Evolutionary conservation across 2,888 invertebrate genomes (phyloP).

Genomic region (Pterobdella sp.): DNA sequence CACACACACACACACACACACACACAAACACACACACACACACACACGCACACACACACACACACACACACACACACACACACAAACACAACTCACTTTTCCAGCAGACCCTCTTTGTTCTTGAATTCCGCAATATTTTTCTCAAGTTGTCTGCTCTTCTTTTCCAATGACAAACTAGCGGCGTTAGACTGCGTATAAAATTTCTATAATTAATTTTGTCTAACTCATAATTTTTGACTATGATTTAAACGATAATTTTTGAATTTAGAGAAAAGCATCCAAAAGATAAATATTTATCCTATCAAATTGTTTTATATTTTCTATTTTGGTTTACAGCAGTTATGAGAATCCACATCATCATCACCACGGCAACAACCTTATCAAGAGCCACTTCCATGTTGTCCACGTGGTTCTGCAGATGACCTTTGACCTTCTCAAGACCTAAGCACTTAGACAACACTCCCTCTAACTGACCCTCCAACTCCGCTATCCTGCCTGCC

Average conservation of each 20-base stretch:
- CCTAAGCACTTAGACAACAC: slow-evolving; percentile 94
- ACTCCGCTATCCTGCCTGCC: slow-evolving; percentile 90
- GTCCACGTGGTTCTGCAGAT: slow-evolving; percentile 60
- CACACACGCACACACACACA: neutral
- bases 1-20: neutral
- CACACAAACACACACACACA: neutral
- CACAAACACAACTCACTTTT: slow-evolving; percentile 47
- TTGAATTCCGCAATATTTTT: slow-evolving; percentile 99
- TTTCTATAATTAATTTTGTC: too few species aligned
- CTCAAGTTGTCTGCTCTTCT: slow-evolving; percentile 93
- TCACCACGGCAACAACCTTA: slow-evolving; percentile 1
- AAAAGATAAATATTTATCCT: too few species aligned
- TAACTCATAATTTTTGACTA: too few species aligned
- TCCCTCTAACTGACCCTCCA: slow-evolving; percentile 92
- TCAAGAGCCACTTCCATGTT: slow-evolving; percentile 9
- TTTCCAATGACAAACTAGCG: slow-evolving; percentile 34
- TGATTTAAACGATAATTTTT: too few species aligned
- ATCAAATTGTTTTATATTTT: too few species aligned
- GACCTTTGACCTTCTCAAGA: slow-evolving; percentile 94
- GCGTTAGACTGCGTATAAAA: slow-evolving; percentile 5
- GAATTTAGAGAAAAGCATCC: too few species aligned
- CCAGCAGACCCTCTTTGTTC: slow-evolving; percentile 81
- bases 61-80: neutral
- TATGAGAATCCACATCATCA: too few species aligned
- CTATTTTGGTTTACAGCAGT: too few species aligned